These are phyloP conservation scores for Chaenocephalus aceratus DNA, from an alignment of 2,113 vertebrate genomes.

Conservation along the genomic window DNA sequence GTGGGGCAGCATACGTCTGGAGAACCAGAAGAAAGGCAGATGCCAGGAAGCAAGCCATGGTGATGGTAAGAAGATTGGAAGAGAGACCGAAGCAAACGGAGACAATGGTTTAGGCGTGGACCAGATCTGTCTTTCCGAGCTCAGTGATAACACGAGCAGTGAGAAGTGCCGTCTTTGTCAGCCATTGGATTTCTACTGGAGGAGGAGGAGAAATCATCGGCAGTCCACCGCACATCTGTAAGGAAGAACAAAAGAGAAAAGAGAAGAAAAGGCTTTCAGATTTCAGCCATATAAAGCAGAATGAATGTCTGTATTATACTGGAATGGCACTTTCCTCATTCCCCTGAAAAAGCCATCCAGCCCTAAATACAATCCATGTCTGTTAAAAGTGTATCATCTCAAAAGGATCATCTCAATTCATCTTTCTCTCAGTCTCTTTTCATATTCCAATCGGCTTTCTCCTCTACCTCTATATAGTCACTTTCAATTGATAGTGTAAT, in stretches of 20 bases:
- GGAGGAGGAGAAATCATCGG: constrained; percentile 61
- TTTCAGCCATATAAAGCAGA: constrained; percentile 59
- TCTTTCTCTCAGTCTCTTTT: constrained; percentile 63
- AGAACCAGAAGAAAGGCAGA: constrained; percentile 88
- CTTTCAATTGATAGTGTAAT: constrained; percentile 70
- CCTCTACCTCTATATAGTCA: constrained; percentile 66
- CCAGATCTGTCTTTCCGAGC: constrained; percentile 63
- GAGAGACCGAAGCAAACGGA: constrained; percentile 20
- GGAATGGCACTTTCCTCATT: constrained; percentile 58
- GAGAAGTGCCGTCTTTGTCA: constrained; percentile 66
- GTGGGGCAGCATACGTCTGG: constrained; percentile 81
- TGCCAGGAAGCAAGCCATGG: constrained; percentile 88
- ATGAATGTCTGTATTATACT: constrained; percentile 59
- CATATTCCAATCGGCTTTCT: constrained; percentile 55
- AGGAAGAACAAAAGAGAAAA: constrained; percentile 67
- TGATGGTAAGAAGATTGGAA: constrained; percentile 12
- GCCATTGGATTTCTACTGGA: constrained; percentile 69
- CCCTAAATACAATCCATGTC: constrained; percentile 67
- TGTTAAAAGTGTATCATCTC: constrained; percentile 65
- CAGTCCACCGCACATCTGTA: constrained; percentile 81
- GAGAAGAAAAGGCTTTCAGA: constrained; percentile 66
- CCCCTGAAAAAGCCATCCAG: constrained; percentile 61
- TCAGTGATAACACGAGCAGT: constrained; percentile 65
- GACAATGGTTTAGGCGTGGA: constrained; percentile 57
- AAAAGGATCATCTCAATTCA: constrained; percentile 71